phyloP scores from a whole-genome alignment of 2,888 invertebrate genomes.

The Lasioglossum figueresi region DNA sequence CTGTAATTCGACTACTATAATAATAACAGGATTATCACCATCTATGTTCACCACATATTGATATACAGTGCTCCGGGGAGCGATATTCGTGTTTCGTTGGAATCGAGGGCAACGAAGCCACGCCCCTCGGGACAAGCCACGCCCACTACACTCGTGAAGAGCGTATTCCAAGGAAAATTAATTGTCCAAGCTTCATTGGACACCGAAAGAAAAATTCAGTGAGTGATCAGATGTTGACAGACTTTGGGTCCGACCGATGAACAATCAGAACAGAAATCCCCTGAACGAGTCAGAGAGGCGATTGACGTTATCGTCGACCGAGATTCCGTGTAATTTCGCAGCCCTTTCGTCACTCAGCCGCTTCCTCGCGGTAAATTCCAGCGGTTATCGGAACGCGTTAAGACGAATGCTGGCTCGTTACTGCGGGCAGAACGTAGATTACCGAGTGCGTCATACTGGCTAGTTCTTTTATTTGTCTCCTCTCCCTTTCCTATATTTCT shows the following conservation, averaged over 20 bases:
- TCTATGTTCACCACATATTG: no score
- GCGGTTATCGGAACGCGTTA: conserved; percentile 46
- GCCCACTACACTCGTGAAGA: no score
- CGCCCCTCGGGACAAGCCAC: no score
- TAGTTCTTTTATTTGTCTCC: neutral
- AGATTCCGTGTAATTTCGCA: conserved; percentile 40
- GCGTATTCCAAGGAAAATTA: no score
- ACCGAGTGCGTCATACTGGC: conserved; percentile 3
- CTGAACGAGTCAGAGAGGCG: neutral
- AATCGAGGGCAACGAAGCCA: no score
- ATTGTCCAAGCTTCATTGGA: no score
- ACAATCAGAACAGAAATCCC: neutral
- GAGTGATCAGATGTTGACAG: neutral
- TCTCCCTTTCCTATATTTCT: neutral
- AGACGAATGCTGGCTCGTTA: neutral
- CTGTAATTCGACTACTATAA: no score
- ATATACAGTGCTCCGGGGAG: no score
- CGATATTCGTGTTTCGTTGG: no score
- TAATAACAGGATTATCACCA: no score
- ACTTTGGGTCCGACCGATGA: neutral
- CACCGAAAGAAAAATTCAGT: neutral
- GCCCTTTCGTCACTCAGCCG: conserved; percentile 38
- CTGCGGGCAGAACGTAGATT: conserved; percentile 18
- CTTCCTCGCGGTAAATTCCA: conserved; percentile 53
- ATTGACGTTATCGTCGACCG: conserved; percentile 37